A percentile compares a stretch with the other conserved stretches of the same genome.
phyloP scores from a whole-genome alignment of 2,797 vertebrate genomes.

The Carcharodon carcharias region DNA sequence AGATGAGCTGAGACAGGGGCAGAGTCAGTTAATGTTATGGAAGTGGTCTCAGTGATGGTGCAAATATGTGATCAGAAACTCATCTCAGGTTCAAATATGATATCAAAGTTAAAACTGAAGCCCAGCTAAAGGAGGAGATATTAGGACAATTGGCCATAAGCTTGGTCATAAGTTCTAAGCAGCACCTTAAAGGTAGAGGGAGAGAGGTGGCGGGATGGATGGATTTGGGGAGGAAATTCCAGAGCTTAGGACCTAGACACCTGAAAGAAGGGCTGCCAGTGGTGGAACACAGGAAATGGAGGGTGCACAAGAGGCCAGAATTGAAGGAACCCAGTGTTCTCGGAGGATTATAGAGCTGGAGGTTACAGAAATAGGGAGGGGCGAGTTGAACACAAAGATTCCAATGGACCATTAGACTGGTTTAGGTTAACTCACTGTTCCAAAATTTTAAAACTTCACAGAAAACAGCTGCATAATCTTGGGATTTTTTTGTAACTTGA shows the following conservation, averaged over 20 bases:
- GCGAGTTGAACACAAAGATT: not conserved
- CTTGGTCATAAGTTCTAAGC: not conserved
- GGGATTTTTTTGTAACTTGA: conserved; percentile 13
- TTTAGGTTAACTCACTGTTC: not conserved
- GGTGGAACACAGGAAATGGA: too few relatives aligned
- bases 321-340: not conserved
- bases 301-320: not conserved
- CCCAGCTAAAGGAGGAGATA: not conserved
- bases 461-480: conserved; percentile 24
- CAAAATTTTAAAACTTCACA: not conserved
- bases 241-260: not conserved
- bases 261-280: not conserved
- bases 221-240: not conserved
- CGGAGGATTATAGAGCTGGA: not conserved
- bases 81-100: not conserved
- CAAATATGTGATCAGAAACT: not conserved
- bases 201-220: not conserved
- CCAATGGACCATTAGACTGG: not conserved
- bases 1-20: not conserved
- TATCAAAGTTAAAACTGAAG: not conserved
- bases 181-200: not conserved
- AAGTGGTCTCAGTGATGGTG: not conserved
- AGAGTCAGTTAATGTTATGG: not conserved
- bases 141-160: not conserved
- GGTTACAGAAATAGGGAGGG: not conserved